phyloP scores from a whole-genome alignment of 2,113 vertebrate species.

The Rhinoptilus africanus region DNA sequence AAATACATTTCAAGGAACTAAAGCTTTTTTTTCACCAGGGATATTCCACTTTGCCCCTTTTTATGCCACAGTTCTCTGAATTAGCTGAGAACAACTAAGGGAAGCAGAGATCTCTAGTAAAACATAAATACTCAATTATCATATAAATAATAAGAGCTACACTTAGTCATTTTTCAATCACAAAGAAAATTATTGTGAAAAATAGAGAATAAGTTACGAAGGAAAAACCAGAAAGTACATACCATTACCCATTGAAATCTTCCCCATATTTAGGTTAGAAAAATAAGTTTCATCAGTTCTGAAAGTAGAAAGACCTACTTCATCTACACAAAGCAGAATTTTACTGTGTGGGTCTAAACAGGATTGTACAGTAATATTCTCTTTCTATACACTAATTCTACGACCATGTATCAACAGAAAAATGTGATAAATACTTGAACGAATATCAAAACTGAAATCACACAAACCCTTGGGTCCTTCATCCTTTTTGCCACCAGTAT shows the following conservation, averaged over 20 bases:
- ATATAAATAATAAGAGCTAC: background rate
- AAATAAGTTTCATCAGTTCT: background rate
- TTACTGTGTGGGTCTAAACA: background rate
- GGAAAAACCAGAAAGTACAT: background rate
- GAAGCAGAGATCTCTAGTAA: background rate
- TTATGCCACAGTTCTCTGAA: background rate
- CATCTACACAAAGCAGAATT: background rate
- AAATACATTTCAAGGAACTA: background rate
- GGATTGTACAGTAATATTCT: background rate
- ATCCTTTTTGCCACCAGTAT: slow-evolving; percentile 77
- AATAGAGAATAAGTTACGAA: background rate
- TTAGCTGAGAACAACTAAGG: background rate
- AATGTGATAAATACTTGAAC: background rate
- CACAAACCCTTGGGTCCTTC: slow-evolving; percentile 96
- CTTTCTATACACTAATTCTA: background rate
- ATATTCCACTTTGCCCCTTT: background rate
- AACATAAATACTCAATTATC: background rate
- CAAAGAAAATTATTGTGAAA: background rate
- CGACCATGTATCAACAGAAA: background rate
- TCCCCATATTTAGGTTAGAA: background rate
- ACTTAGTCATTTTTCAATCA: background rate
- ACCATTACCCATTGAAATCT: background rate
- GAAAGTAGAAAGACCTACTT: background rate
- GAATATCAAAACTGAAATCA: slow-evolving; percentile 71
- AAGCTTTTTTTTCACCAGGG: background rate